These are phyloP conservation scores for Alauda arvensis DNA, from an alignment of 2,797 vertebrate species.

Conservation along the genomic window DNA sequence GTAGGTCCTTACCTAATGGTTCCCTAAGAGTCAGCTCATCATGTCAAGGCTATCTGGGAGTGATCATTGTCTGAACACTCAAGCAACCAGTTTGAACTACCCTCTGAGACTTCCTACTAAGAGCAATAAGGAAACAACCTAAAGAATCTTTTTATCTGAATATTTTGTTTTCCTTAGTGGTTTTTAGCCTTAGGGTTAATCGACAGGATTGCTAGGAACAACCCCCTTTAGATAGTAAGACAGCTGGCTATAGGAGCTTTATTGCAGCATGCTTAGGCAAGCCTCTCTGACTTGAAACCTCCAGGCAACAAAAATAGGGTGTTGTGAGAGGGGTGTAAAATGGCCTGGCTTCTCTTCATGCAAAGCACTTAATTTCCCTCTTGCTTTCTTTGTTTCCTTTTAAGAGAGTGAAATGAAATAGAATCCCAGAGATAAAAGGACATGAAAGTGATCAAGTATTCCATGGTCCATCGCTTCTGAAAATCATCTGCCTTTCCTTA, in stretches of 20 bases:
- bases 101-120: slow-evolving; percentile 41
- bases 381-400: slow-evolving; percentile 15
- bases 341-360: slow-evolving; percentile 5
- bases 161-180: slow-evolving; percentile 41
- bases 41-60: background rate
- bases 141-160: slow-evolving; percentile 43
- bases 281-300: slow-evolving; percentile 21
- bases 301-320: slow-evolving; percentile 17
- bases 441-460: background rate
- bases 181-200: slow-evolving; percentile 31
- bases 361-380: background rate
- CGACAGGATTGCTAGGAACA: background rate
- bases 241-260: slow-evolving; percentile 18
- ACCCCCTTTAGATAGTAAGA: background rate
- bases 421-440: background rate
- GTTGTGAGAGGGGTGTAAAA: background rate
- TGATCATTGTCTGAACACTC: background rate
- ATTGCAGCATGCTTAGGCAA: slow-evolving; percentile 45
- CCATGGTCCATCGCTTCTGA: background rate
- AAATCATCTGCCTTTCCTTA: slow-evolving; percentile 9
- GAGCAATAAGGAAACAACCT: slow-evolving; percentile 40
- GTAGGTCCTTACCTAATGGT: background rate
- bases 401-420: background rate
- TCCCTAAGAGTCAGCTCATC: background rate
- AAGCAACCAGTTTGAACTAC: slow-evolving; percentile 26